Evolutionary conservation across 2,888 invertebrate species (phyloP).

Genomic region (Ptilodon capucinus): DNA sequence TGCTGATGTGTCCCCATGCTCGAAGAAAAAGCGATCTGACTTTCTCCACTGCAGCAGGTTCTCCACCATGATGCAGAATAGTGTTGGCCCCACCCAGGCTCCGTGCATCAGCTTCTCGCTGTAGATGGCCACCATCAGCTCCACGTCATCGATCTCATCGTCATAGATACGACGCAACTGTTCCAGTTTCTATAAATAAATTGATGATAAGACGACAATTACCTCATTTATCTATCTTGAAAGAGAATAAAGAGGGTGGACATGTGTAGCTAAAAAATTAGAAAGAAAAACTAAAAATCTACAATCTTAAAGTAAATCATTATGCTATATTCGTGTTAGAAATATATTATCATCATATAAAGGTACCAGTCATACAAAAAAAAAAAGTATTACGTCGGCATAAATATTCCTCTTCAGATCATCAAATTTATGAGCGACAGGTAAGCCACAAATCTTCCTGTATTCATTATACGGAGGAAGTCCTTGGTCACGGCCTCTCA

Average conservation of each 20-base stretch:
- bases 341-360: not conserved
- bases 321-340: too few species aligned
- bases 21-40: not conserved
- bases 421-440: constrained; percentile 85
- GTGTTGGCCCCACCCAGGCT: constrained; percentile 92
- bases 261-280: too few species aligned
- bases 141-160: constrained; percentile 89
- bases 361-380: not conserved
- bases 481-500: constrained; percentile 87
- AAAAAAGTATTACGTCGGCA: constrained; percentile 27
- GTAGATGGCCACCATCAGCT: constrained; percentile 94
- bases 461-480: constrained; percentile 93
- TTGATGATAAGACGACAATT: too few species aligned
- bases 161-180: constrained; percentile 39
- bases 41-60: constrained; percentile 1
- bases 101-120: constrained; percentile 90
- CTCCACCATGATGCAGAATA: constrained; percentile 92
- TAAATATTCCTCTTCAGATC: constrained; percentile 87
- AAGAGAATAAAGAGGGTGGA: too few species aligned
- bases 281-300: too few species aligned
- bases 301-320: too few species aligned
- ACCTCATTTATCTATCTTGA: too few species aligned
- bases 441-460: constrained; percentile 89
- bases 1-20: not conserved
- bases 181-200: constrained; percentile 43